phyloP scores from a whole-genome alignment of 1,140 invertebrate genomes.

The Akabosia matsudoensis region DNA sequence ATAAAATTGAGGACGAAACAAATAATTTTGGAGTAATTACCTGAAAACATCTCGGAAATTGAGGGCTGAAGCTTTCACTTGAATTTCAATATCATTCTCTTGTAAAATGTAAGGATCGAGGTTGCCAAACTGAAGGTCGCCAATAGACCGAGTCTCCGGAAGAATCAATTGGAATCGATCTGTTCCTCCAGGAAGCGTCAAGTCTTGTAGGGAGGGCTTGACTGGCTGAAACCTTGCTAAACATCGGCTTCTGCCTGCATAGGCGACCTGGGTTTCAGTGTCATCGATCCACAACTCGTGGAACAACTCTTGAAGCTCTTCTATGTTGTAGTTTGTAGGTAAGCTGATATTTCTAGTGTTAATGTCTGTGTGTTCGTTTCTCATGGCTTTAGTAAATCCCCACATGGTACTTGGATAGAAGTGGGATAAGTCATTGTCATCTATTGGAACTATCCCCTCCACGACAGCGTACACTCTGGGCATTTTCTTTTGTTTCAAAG shows the following conservation, averaged over 20 bases:
- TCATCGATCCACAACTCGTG: not conserved
- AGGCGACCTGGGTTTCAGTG: not conserved
- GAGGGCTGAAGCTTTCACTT: slow-evolving; percentile 1
- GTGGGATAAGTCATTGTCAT: slow-evolving; percentile 1
- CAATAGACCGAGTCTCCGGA: not conserved
- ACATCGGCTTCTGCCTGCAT: not conserved
- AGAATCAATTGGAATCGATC: not conserved
- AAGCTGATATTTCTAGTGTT: not conserved
- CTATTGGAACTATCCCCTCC: not conserved
- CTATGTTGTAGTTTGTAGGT: not conserved
- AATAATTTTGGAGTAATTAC: not conserved
- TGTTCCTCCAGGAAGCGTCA: not conserved
- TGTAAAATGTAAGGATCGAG: not conserved
- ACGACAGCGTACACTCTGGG: not conserved
- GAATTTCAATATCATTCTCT: not conserved
- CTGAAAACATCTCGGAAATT: slow-evolving; percentile 9
- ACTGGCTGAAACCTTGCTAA: not conserved
- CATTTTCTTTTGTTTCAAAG: not conserved
- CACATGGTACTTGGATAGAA: not conserved
- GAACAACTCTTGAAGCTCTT: not conserved
- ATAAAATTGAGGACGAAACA: not conserved
- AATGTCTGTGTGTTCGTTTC: not conserved
- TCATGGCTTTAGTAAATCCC: not conserved
- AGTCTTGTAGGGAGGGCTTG: not conserved
- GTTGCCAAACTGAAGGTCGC: not conserved